Evolutionary conservation across 2,888 invertebrate species (phyloP).

Genomic region (Apantesis nais): DNA sequence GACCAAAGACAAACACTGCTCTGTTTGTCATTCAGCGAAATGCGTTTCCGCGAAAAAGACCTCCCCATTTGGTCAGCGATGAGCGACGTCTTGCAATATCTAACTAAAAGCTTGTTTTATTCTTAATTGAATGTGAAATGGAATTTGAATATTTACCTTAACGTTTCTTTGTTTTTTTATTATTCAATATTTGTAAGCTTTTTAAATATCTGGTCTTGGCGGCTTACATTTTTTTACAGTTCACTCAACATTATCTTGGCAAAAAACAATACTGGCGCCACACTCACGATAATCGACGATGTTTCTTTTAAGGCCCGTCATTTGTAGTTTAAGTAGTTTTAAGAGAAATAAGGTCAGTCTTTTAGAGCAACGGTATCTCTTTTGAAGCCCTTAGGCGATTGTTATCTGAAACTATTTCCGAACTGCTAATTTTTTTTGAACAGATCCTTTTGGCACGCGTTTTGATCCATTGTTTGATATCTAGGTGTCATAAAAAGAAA

Average conservation of each 20-base stretch:
- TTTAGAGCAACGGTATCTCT: constrained; percentile 57
- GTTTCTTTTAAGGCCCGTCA: constrained; percentile 46
- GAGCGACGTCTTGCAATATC: constrained; percentile 31
- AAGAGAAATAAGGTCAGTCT: constrained; percentile 55
- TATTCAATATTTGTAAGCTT: constrained; percentile 31
- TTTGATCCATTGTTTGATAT: constrained; percentile 52
- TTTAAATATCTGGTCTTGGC: constrained; percentile 42
- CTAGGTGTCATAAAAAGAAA: constrained; percentile 31
- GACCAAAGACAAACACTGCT: constrained; percentile 45
- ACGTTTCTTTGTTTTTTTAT: constrained; percentile 23
- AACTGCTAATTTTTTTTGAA: constrained; percentile 56
- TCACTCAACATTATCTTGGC: constrained; percentile 46
- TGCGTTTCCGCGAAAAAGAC: constrained; percentile 58
- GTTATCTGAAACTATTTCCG: constrained; percentile 64
- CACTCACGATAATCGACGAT: constrained; percentile 49
- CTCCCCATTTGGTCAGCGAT: constrained; percentile 55
- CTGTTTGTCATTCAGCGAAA: constrained; percentile 64
- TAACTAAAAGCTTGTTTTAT: constrained; percentile 16
- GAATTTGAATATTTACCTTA: constrained; percentile 22
- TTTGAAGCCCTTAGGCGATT: constrained; percentile 62
- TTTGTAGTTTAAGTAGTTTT: constrained; percentile 48
- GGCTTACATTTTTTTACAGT: constrained; percentile 37
- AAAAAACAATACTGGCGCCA: constrained; percentile 73
- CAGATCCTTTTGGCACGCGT: constrained; percentile 63
- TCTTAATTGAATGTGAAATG: constrained; percentile 18